These are phyloP conservation scores for Lates calcarifer DNA, from an alignment of 2,113 vertebrate species.

Conservation along the genomic window DNA sequence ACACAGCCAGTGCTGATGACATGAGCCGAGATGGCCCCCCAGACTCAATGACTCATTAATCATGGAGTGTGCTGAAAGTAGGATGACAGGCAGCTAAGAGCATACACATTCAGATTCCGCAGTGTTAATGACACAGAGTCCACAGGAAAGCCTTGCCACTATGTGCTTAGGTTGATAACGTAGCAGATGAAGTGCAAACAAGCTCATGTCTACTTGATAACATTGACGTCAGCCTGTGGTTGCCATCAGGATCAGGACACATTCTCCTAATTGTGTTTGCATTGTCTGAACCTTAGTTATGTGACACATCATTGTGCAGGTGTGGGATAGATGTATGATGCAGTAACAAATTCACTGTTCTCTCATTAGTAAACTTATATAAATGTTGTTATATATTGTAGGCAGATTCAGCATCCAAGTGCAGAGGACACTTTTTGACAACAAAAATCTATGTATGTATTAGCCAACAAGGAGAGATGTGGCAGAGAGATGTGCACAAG, in stretches of 20 bases:
- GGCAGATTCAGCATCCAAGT: background rate
- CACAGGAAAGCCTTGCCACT: conserved; percentile 10
- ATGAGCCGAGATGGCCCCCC: conserved; percentile 34
- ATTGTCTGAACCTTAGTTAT: background rate
- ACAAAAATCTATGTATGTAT: background rate
- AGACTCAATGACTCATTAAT: conserved; percentile 73
- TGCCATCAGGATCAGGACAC: conserved; percentile 14
- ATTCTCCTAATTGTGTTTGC: conserved; percentile 7
- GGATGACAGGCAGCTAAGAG: conserved; percentile 55
- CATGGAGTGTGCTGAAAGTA: conserved; percentile 47
- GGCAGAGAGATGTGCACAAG: background rate
- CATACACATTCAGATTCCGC: conserved; percentile 55
- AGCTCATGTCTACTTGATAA: conserved; percentile 4
- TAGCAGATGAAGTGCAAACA: conserved; percentile 43
- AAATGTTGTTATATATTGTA: background rate
- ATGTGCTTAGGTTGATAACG: conserved; percentile 27
- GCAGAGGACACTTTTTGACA: background rate
- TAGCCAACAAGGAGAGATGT: background rate
- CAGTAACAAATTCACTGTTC: too few relatives aligned
- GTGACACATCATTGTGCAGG: background rate
- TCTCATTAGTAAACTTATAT: background rate
- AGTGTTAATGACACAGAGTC: conserved; percentile 46
- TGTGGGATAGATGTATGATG: background rate
- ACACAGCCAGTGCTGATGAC: conserved; percentile 43
- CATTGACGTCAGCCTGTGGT: conserved; percentile 15